A percentile compares a stretch with the other conserved stretches of the same genome.
These are phyloP conservation scores for Dipodomys spectabilis DNA, from an alignment of 2,113 vertebrate genomes.

Conservation along the genomic window DNA sequence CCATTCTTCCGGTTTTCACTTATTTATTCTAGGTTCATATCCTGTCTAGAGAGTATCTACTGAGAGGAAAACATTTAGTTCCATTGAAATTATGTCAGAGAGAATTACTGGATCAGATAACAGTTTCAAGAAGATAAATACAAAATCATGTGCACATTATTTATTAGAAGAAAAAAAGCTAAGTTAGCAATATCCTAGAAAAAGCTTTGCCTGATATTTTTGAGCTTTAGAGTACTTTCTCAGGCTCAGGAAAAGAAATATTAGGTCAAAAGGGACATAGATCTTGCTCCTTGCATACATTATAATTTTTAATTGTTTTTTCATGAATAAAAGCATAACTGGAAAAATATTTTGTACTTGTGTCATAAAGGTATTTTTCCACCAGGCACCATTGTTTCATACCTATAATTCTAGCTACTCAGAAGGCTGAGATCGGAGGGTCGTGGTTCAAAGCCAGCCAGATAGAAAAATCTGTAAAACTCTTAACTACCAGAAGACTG, in stretches of 20 bases:
- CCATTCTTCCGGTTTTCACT: not conserved
- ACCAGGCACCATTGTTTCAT: too few relatives aligned
- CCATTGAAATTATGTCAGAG: not conserved
- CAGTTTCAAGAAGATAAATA: not conserved
- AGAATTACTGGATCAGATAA: not conserved
- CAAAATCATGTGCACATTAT: not conserved
- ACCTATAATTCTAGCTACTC: too few relatives aligned
- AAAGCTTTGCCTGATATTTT: not conserved
- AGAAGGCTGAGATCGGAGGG: too few relatives aligned
- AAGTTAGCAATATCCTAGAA: not conserved
- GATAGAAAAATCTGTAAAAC: too few relatives aligned
- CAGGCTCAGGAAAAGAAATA: not conserved
- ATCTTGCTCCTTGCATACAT: not conserved
- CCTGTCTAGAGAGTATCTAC: slow-evolving; percentile 10
- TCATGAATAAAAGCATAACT: not conserved
- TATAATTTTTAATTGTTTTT: not conserved
- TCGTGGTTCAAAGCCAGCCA: too few relatives aligned
- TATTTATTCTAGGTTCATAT: not conserved
- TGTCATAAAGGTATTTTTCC: not conserved
- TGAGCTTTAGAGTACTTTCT: slow-evolving; percentile 23
- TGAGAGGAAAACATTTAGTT: not conserved
- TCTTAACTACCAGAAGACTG: too few relatives aligned
- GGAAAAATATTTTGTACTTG: not conserved
- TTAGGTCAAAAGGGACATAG: not conserved
- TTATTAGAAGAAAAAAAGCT: slow-evolving; percentile 24